phyloP scores from a whole-genome alignment of 2,797 vertebrate genomes.

The Trachurus trachurus region DNA sequence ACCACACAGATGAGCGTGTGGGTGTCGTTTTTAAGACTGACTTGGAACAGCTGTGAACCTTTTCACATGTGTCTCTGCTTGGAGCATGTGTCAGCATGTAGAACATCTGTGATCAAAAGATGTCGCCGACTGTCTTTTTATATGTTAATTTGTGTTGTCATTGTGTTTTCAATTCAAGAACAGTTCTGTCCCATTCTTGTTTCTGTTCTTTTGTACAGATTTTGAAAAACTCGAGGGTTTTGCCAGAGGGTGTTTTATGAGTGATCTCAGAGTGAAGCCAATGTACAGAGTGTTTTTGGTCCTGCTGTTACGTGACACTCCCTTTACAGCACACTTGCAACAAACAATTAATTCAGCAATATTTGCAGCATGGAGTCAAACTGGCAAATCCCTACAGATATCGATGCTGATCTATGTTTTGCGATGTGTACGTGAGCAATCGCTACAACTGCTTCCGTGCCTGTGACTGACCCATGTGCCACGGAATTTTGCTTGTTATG shows the following conservation, averaged over 20 bases:
- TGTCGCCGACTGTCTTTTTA: background rate
- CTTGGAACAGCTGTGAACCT: background rate
- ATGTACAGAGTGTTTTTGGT: background rate
- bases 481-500: background rate
- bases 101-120: background rate
- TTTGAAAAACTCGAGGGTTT: background rate
- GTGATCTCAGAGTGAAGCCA: background rate
- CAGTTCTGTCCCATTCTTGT: background rate
- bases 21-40: background rate
- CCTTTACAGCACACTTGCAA: conserved; percentile 9
- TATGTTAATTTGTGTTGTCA: background rate
- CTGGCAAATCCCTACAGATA: background rate
- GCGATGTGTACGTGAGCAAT: background rate
- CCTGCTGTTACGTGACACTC: background rate
- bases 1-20: background rate
- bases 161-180: conserved; percentile 19
- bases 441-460: background rate
- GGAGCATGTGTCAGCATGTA: background rate
- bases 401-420: conserved; percentile 33
- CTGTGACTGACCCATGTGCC: background rate
- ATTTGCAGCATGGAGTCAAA: conserved; percentile 2
- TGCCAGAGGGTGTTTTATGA: background rate
- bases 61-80: conserved; percentile 7
- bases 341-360: background rate
- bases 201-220: background rate